Conservation (phyloP, 2,797 vertebrate species). For the Tapirus indicus region DNA sequence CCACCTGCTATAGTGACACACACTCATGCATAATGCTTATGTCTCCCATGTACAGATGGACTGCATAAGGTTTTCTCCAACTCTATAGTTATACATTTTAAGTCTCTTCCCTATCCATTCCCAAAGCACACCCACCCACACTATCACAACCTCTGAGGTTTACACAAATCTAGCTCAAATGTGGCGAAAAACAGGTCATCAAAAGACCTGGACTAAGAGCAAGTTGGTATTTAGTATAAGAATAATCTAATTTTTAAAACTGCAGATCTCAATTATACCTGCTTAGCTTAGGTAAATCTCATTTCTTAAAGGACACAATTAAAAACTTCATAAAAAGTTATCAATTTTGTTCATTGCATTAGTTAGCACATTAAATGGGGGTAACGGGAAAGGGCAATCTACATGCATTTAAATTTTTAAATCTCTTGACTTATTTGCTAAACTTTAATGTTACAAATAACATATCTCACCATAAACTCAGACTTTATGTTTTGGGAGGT, state of each 20-base stretch:
- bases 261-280: neutral
- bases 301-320: neutral
- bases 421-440: neutral
- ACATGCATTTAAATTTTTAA: neutral
- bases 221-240: neutral
- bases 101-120: neutral
- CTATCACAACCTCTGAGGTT: neutral
- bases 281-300: neutral
- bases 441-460: neutral
- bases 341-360: neutral
- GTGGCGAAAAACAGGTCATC: neutral
- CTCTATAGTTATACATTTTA: neutral
- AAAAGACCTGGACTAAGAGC: neutral
- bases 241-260: neutral
- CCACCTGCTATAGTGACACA: fast-evolving
- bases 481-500: neutral
- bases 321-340: neutral
- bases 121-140: neutral
- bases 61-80: neutral
- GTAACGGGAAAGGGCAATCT: neutral
- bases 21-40: fast-evolving
- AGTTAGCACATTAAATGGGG: neutral
- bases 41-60: fast-evolving
- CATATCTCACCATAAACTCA: neutral
- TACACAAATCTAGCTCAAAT: neutral